These are phyloP conservation scores for Chondrilla cf. caribensis DNA, from an alignment of 37 sponge, comb jelly and placozoan genomes.

Conservation along the genomic window DNA sequence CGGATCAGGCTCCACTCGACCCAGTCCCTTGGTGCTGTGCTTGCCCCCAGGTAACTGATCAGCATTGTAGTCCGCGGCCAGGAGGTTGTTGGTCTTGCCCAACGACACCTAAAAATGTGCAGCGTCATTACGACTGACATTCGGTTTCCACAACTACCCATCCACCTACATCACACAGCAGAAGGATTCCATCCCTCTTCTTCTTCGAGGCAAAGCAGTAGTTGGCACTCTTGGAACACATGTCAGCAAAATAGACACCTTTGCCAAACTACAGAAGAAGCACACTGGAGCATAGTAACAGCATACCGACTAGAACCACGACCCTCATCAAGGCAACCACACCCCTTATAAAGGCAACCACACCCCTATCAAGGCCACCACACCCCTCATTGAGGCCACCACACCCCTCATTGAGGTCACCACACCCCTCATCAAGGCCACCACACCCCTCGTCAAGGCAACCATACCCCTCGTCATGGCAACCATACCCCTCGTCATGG, in stretches of 20 bases:
- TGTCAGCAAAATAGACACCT: constrained; percentile 98
- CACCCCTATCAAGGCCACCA: too few relatives aligned
- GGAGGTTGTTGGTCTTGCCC: constrained; percentile 79
- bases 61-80: constrained; percentile 85
- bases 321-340: not conserved
- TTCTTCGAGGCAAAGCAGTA: constrained; percentile 87
- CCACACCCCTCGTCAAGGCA: too few relatives aligned
- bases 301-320: not conserved
- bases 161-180: constrained; percentile 85
- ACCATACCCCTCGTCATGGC: too few relatives aligned
- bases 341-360: not conserved
- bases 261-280: constrained; percentile 79
- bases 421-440: too few relatives aligned
- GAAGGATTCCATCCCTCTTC: constrained; percentile 73
- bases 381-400: too few relatives aligned
- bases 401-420: too few relatives aligned
- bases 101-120: constrained; percentile 47
- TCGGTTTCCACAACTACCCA: not conserved
- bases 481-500: too few relatives aligned
- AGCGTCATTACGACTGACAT: not conserved
- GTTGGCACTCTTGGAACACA: constrained; percentile 97
- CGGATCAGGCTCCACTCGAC: constrained; percentile 79
- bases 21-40: constrained; percentile 83
- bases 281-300: not conserved
- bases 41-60: constrained; percentile 79